A percentile compares a stretch with the other conserved stretches of the same genome.
Conservation (phyloP, 2,888 invertebrate genomes). For the Cephus spinipes region DNA sequence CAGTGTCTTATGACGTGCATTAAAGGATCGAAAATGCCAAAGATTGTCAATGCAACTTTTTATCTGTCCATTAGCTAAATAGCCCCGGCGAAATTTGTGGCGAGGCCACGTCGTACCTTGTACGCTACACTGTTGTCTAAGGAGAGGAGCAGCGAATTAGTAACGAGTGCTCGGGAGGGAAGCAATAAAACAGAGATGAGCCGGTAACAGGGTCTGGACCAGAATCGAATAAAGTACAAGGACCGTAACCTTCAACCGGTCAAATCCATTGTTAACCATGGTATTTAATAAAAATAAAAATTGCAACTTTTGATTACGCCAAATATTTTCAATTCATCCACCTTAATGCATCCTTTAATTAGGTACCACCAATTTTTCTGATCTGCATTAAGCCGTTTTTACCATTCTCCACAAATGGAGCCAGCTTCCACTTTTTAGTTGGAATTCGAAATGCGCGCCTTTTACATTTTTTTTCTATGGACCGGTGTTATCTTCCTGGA, state of each 20-base stretch:
- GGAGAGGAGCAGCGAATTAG: neutral
- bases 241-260: neutral
- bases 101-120: conserved; percentile 15
- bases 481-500: conserved; percentile 31
- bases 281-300: neutral
- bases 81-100: conserved; percentile 45
- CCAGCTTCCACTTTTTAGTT: neutral
- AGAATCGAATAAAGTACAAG: neutral
- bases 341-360: neutral
- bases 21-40: conserved; percentile 54
- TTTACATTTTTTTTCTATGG: conserved; percentile 15
- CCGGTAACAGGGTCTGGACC: neutral
- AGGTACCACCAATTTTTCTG: neutral
- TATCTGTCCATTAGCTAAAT: conserved; percentile 58
- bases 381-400: neutral
- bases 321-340: neutral
- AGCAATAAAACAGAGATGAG: neutral
- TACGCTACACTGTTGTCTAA: neutral
- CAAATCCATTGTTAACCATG: neutral
- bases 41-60: conserved; percentile 51
- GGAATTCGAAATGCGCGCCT: conserved; percentile 28
- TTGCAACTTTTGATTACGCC: neutral
- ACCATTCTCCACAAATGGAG: neutral
- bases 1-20: conserved; percentile 55
- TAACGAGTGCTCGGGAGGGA: neutral